phyloP scores from a whole-genome alignment of 2,888 invertebrate species.

The Chrysolina haemoptera region DNA sequence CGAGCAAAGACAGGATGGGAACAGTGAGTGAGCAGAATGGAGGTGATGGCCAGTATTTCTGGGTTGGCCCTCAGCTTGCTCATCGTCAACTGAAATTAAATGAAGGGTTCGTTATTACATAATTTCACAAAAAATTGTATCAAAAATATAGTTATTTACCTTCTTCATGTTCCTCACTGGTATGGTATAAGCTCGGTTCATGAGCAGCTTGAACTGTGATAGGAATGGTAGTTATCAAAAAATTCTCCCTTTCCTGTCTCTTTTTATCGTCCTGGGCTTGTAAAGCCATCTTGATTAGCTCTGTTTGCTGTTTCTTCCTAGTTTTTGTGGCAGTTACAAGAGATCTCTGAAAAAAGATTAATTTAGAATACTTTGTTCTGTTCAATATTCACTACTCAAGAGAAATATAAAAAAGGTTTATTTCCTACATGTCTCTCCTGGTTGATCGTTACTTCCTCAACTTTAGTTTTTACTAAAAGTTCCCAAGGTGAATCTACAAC shows the following conservation, averaged over 20 bases:
- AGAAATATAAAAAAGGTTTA: not conserved
- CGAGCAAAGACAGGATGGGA: conserved; percentile 96
- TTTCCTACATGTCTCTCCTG: conserved; percentile 92
- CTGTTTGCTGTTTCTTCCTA: conserved; percentile 98
- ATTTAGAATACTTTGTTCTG: too few relatives aligned
- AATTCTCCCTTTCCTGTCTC: conserved; percentile 94
- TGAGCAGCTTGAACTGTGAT: conserved; percentile 96
- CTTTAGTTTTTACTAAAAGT: conserved; percentile 97
- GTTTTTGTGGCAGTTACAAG: conserved; percentile 99
- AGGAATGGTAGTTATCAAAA: conserved; percentile 95
- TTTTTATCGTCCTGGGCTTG: conserved; percentile 97
- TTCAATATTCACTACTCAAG: too few relatives aligned
- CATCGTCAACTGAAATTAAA: conserved; percentile 66
- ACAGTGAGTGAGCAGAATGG: conserved; percentile 94
- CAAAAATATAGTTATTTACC: conserved; percentile 70
- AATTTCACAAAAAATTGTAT: not conserved
- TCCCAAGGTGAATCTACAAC: conserved; percentile 99
- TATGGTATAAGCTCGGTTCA: conserved; percentile 93
- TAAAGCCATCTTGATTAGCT: conserved; percentile 94
- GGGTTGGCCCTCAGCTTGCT: conserved; percentile 76
- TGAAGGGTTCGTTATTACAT: too few relatives aligned
- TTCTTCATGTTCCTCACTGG: conserved; percentile 89
- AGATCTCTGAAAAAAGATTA: conserved; percentile 77
- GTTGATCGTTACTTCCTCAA: conserved; percentile 98
- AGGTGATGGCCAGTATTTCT: conserved; percentile 85